Conservation (phyloP, 1,140 invertebrate species). For the Drosophila novamexicana region DNA sequence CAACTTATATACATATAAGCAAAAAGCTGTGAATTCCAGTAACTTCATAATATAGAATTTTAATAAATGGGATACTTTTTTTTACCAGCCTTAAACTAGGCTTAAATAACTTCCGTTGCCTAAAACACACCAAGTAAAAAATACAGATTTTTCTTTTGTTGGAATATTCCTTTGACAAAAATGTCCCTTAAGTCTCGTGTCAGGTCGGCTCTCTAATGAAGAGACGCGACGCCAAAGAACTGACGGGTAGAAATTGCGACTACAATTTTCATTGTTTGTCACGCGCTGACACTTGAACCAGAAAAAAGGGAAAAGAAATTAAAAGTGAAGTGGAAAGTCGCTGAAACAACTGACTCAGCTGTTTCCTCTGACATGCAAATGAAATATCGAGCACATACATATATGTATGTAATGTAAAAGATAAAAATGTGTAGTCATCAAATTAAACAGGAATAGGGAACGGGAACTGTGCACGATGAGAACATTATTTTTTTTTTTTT, state of each 20-base stretch:
- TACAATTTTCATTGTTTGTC: slow-evolving; percentile 64
- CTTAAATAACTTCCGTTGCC: too few relatives aligned
- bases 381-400: background rate
- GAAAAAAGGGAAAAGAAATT: slow-evolving; percentile 26
- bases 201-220: background rate
- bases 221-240: background rate
- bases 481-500: too few relatives aligned
- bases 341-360: background rate
- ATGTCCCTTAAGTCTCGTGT: background rate
- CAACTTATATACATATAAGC: too few relatives aligned
- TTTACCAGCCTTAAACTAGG: too few relatives aligned
- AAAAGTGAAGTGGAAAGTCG: slow-evolving; percentile 12
- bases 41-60: too few relatives aligned
- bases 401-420: background rate
- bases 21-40: too few relatives aligned
- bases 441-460: too few relatives aligned
- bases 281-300: slow-evolving; percentile 69
- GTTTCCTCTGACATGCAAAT: slow-evolving; percentile 11
- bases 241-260: slow-evolving; percentile 10
- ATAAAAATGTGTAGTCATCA: background rate
- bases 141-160: background rate
- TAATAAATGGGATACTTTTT: too few relatives aligned
- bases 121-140: too few relatives aligned
- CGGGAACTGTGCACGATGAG: too few relatives aligned
- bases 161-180: background rate